Percentiles rank a stretch among this genome's conserved stretches.
phyloP scores from a whole-genome alignment of 1,140 invertebrate genomes.

The Pristionchus pacificus region DNA sequence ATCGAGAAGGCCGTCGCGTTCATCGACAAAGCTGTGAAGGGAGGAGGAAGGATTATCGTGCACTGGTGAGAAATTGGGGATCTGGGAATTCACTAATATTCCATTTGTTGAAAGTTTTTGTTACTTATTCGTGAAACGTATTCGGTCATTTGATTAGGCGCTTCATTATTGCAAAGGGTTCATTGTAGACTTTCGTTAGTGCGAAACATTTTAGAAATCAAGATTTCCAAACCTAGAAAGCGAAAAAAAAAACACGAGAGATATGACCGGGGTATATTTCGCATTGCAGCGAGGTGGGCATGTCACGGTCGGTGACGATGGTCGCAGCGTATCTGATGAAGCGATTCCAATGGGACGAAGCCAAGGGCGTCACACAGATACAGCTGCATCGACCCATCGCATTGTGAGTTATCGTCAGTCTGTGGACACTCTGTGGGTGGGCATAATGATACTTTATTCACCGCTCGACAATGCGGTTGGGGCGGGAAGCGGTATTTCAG shows the following conservation, averaged over 20 bases:
- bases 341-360: conserved; percentile 31
- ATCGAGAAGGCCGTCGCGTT: conserved; percentile 41
- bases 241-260: too few relatives aligned
- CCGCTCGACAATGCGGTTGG: too few relatives aligned
- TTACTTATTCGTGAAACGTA: too few relatives aligned
- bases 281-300: conserved; percentile 42
- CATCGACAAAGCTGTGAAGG: conserved; percentile 38
- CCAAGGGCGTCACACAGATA: conserved; percentile 43
- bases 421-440: too few relatives aligned
- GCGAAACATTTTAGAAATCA: too few relatives aligned
- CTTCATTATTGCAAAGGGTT: too few relatives aligned
- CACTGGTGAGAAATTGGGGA: conserved; percentile 42
- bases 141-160: too few relatives aligned
- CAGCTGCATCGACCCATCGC: conserved; percentile 39
- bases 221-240: too few relatives aligned
- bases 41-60: conserved; percentile 45
- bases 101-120: too few relatives aligned
- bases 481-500: too few relatives aligned
- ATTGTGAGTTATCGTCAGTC: conserved; percentile 13
- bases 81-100: background rate
- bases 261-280: conserved; percentile 19
- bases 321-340: conserved; percentile 50
- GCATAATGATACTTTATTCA: too few relatives aligned
- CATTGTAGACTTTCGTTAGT: too few relatives aligned
- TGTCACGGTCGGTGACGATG: conserved; percentile 43